Percentiles rank a stretch among this genome's conserved stretches.
Conservation (phyloP, 2,888 invertebrate species). For the Eupithecia vulgata region DNA sequence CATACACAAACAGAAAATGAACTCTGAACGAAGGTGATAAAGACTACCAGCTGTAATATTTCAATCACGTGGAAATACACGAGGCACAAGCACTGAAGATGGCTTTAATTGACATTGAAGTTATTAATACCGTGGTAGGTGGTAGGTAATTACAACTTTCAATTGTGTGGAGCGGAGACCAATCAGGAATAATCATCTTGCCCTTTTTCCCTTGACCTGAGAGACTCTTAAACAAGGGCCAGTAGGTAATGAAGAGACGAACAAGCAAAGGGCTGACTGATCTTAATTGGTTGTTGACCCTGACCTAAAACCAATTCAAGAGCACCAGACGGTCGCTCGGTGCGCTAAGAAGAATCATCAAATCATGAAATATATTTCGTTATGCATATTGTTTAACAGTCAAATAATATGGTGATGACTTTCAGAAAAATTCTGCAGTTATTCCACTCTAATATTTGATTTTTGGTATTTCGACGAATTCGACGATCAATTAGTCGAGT, state of each 20-base stretch:
- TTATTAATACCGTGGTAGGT: background rate
- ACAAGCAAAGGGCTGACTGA: background rate
- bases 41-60: background rate
- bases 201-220: slow-evolving; percentile 1
- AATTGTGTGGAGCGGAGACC: slow-evolving; percentile 11
- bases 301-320: background rate
- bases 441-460: no score
- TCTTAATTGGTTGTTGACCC: background rate
- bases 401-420: background rate
- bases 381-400: background rate
- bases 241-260: background rate
- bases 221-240: background rate
- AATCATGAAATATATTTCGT: background rate
- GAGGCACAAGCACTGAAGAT: slow-evolving; percentile 13
- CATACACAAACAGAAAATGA: slow-evolving; percentile 16
- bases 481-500: no score
- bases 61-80: slow-evolving; percentile 26
- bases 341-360: background rate
- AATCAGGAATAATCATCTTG: slow-evolving; percentile 3
- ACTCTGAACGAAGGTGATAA: slow-evolving; percentile 11
- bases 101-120: slow-evolving; percentile 23
- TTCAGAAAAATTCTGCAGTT: background rate
- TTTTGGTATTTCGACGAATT: no score
- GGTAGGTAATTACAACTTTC: slow-evolving; percentile 17
- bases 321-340: background rate